These are phyloP conservation scores for Buathra laborator DNA, from an alignment of 2,888 invertebrate species.

Conservation along the genomic window DNA sequence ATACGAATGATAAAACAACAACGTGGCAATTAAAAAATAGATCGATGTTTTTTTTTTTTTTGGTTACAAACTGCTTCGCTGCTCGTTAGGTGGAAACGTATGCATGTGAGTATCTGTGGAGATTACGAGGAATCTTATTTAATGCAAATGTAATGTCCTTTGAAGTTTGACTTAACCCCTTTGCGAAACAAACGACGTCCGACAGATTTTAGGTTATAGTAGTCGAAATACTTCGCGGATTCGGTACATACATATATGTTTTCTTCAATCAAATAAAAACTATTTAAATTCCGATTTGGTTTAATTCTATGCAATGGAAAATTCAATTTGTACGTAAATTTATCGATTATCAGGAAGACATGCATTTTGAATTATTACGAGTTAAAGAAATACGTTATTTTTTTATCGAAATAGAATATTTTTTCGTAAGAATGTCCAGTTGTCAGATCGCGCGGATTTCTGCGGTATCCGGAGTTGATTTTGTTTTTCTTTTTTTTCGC, in stretches of 20 bases:
- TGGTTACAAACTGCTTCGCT: background rate
- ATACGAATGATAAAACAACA: background rate
- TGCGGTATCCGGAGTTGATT: background rate
- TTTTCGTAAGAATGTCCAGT: background rate
- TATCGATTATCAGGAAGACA: too few species aligned
- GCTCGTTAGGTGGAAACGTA: background rate
- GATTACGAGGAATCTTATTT: background rate
- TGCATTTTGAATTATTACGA: background rate
- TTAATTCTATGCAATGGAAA: background rate
- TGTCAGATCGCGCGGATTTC: background rate
- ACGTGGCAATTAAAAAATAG: background rate
- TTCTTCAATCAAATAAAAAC: background rate
- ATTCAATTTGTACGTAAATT: too few species aligned
- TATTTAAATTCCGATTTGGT: background rate
- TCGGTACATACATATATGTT: background rate
- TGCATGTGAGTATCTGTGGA: background rate
- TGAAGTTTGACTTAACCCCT: background rate
- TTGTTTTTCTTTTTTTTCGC: conserved; percentile 1
- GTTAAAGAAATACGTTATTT: background rate
- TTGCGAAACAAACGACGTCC: background rate
- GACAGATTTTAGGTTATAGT: background rate
- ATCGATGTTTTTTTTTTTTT: background rate
- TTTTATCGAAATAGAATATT: background rate
- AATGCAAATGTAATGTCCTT: background rate
- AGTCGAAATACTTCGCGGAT: background rate